phyloP scores from a whole-genome alignment of 2,797 vertebrate genomes.

The Lacerta bilineata region DNA sequence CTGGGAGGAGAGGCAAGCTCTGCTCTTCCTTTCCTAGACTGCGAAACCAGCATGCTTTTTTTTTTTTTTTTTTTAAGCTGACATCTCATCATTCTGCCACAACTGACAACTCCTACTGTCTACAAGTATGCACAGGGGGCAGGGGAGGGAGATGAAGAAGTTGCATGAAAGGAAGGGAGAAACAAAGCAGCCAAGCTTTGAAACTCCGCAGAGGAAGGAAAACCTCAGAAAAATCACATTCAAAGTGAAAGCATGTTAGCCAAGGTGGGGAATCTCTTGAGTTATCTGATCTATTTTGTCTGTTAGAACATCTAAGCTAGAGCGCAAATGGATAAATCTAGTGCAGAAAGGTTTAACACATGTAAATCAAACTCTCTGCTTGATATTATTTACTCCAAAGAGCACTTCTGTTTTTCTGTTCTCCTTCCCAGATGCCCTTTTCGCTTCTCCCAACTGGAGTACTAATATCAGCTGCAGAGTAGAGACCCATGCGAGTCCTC shows the following conservation, averaged over 20 bases:
- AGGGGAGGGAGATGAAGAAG: constrained; percentile 17
- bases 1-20: background rate
- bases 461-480: constrained; percentile 5
- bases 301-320: background rate
- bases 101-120: constrained; percentile 33
- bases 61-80: background rate
- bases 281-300: background rate
- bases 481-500: background rate
- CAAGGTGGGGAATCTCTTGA: background rate
- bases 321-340: constrained; percentile 25
- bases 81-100: constrained; percentile 2
- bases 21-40: background rate
- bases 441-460: constrained; percentile 7
- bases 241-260: fast-evolving
- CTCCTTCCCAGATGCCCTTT: background rate
- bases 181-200: background rate
- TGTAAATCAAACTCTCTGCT: background rate
- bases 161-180: background rate
- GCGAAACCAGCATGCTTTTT: constrained; percentile 9
- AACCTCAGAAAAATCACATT: background rate
- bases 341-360: constrained; percentile 20
- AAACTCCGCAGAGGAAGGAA: background rate
- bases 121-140: background rate
- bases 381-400: constrained; percentile 29
- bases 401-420: constrained; percentile 1